Evolutionary conservation across 2,113 vertebrate genomes (phyloP).

Genomic region (Lophochroa leadbeateri): DNA sequence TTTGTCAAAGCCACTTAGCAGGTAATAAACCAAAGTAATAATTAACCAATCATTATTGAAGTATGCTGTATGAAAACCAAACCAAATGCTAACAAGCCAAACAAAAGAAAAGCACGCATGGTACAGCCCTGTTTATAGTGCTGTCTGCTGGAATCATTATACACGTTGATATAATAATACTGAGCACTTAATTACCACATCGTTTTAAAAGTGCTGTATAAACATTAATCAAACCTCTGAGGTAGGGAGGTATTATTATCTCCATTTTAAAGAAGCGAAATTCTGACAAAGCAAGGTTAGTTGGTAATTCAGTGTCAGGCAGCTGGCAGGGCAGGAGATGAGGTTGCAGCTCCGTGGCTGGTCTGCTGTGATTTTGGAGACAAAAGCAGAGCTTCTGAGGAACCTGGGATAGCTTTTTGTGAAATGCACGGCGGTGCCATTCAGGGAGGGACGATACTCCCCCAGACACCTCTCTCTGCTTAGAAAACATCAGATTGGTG

Average conservation of each 20-base stretch:
- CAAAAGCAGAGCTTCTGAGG: neutral
- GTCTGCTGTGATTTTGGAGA: rapidly evolving
- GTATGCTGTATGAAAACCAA: conserved; percentile 30
- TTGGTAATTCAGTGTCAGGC: neutral
- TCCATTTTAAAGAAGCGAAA: conserved; percentile 11
- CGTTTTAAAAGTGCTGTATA: conserved; percentile 46
- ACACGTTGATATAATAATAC: conserved; percentile 56
- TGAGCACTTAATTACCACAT: conserved; percentile 59
- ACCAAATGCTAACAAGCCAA: conserved; percentile 36
- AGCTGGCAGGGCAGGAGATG: neutral
- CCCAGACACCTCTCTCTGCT: neutral
- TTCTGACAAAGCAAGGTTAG: neutral
- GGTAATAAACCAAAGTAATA: conserved; percentile 10
- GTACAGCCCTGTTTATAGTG: conserved; percentile 43
- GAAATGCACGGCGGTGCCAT: rapidly evolving
- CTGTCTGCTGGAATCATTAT: conserved; percentile 49
- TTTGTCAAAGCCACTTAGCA: conserved; percentile 25
- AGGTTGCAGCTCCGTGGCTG: rapidly evolving
- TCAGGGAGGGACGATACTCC: neutral
- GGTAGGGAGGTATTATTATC: conserved; percentile 56
- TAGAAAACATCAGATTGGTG: neutral
- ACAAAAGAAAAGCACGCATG: conserved; percentile 19
- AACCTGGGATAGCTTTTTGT: neutral
- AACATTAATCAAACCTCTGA: conserved; percentile 59
- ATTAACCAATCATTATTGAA: conserved; percentile 48